Evolutionary conservation across 2,113 vertebrate species (phyloP), one percentile per base, ranked within the genome.

Genomic region (Thamnaconus septentrionalis): DNA sequence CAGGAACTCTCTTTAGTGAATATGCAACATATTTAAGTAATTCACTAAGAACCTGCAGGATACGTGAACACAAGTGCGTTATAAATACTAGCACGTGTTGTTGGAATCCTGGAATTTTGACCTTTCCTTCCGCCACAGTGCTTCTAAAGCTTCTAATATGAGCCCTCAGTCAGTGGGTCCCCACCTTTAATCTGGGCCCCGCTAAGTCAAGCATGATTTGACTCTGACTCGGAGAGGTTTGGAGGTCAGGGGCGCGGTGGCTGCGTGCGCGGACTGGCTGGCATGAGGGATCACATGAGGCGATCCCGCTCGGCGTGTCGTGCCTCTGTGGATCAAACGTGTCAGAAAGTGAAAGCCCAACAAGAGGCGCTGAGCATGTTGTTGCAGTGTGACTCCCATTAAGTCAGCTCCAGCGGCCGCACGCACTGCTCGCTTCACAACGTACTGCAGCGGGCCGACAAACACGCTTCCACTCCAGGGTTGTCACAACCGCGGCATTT

Each of bases 221-320:
- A 55, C 59, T 58, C 41, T 8, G 56, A 48, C 53, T 76, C 56
- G 4, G 50, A 53, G 59, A 42, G 63, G 46, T 64, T 61, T 12
- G 64, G 18, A 31, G 18, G 18, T 31, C 18, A 31, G 18, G 2
- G 18, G 18, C 18, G 18, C 18, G 18, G 18, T 48, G 65, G 59
- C 12, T 2, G 43, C 11, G 8, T 7, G 57, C 10, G 51, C 66
- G 53, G 69, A 66, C 61, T n/a, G 79, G 61, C 75, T 79, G 79
- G 59, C 5, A 51, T n/a, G n/a, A n/a, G 43, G 59, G 75, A 56
- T 81, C 72, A 79, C 75, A 79, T 79, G 78, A 53, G 65, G 65
- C 49, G 57, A 74, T 69, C 64, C 64, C 40, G 56, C 69, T 49
- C 53, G 65, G 75, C 63, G 64, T 76, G 72, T 66, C 72, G 60